Evolutionary conservation across 1,140 invertebrate genomes (phyloP), one percentile per base, ranked within the genome.

Genomic region (Argopecten irradians): DNA sequence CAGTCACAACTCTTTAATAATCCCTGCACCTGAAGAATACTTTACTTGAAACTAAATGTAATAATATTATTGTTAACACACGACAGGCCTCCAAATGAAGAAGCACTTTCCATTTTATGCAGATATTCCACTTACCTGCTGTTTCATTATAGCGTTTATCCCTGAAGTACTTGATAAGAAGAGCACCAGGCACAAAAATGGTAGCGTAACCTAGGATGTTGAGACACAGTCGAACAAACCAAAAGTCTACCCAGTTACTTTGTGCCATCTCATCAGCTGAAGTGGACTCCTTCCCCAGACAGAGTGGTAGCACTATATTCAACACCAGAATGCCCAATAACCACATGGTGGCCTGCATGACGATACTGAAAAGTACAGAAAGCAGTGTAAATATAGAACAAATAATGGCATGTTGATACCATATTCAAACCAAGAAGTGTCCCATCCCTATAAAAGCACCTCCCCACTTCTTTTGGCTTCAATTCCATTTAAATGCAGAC

Each of bases 181-280:
- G 94, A 93, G 97, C 97, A 71, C 97, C 98, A 14, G 98, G 98
- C 85, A 99, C 95, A 94, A 99, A 96, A 89, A 99, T 96, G 35
- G 98, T 98, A 3, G 97, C 97, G 96, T 99, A 99, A n/a, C 98
- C 98, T 43, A 98, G 96, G 82, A 98, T 96, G 95, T 99, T 99
- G 28, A 98, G 86, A 0, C 92, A 9, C 94, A 95, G 96, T 91
- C 97, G 96, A 90, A 98, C 96, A 11, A 98, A 92, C 98, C 98
- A 99, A 92, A 96, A 97, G 91, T 97, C 95, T 41, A 91, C 90
- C 87, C 86, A 92, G 11, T 86, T 46, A 33, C 55, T 71, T 5
- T 87, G 88, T 14, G 86, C 43, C 33, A 28, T 34, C 22, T 82
- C 89, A 28, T 32, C 84, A 19, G 34, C 41, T 43, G 82, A 46